phyloP scores from a whole-genome alignment of 2,888 invertebrate genomes.

The Trissoscelio sp. region DNA sequence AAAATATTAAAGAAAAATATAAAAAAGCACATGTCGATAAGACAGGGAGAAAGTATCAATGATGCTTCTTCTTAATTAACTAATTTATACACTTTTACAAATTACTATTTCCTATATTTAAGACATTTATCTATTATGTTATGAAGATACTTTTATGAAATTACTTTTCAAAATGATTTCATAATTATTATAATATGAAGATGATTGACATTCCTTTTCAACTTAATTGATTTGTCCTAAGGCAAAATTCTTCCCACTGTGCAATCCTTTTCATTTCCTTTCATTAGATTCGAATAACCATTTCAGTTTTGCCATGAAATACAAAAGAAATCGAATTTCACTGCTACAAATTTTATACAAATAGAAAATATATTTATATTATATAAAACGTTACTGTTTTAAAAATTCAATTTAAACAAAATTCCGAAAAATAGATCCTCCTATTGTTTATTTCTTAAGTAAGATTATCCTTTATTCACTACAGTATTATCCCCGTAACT shows the following conservation, averaged over 20 bases:
- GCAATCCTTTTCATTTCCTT: slow-evolving; percentile 40
- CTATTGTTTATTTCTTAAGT: slow-evolving; percentile 3
- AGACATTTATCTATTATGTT: no score
- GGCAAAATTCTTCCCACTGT: slow-evolving; percentile 27
- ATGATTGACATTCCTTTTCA: slow-evolving; percentile 13
- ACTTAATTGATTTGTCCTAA: slow-evolving; percentile 37
- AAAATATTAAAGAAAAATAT: no score
- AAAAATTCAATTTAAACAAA: not conserved
- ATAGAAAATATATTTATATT: not conserved
- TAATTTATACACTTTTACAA: no score
- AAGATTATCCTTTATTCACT: slow-evolving; percentile 27
- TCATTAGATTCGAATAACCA: not conserved
- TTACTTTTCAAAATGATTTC: no score
- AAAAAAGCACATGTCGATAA: no score
- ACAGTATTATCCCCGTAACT: slow-evolving; percentile 14
- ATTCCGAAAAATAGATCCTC: no score
- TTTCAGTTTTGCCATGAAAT: not conserved
- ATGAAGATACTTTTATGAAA: no score
- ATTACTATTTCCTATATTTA: no score
- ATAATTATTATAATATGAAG: not conserved
- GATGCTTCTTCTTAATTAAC: no score
- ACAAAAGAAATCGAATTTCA: not conserved
- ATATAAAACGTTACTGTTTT: no score
- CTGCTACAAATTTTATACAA: no score
- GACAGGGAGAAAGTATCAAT: no score